Evolutionary conservation across 2,888 invertebrate genomes (phyloP), one percentile per base, ranked within the genome.

Genomic region (Meghimatium bilineatum): DNA sequence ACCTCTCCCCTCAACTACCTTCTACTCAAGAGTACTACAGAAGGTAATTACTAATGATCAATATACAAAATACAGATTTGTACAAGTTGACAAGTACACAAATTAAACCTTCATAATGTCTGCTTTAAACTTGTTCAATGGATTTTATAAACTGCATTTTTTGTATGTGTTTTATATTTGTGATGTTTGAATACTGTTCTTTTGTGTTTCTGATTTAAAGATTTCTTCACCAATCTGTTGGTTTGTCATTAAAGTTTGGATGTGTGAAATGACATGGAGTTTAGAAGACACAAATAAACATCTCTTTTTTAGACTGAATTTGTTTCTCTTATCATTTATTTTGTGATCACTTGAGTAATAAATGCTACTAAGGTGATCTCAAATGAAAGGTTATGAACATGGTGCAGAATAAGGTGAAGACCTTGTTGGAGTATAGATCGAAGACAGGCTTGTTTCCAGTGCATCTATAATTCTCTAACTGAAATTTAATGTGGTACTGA

Each of bases 221-320:
- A 1, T 29, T 36, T 76, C 49, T 20, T 49, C 56, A 56, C 52
- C 36, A 32, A 23, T 52, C 49, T 75, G 10, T 49, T 36, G 26
- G 26, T 6, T n/a, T 82, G 69, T 82, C 76, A 77, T 80, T 32
- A 63, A 38, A 72, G 26, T 74, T 78, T 83, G 71, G 72, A 60
- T 67, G 71, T 83, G 71, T 78, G 69, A 83, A 71, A 71, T 83
- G 72, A 78, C 78, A 83, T 72, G 78, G 78, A 78, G 49, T 78
- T 77, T 78, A 60, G 78, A 83, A 44, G 78, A 72, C 56, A 69
- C 77, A 75, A 82, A 82, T 74, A 74, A 74, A 74, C 63, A 83
- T 60, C 78, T 34, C 63, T 74, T 82, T 82, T 82, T 82, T 10
- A 67, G 52, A 81, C 60, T 72, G 63, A 20, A 36, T 29, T 38